Percentiles rank a stretch among this genome's conserved stretches.
phyloP scores from a whole-genome alignment of 2,113 vertebrate species.

The Prolemur simus region DNA sequence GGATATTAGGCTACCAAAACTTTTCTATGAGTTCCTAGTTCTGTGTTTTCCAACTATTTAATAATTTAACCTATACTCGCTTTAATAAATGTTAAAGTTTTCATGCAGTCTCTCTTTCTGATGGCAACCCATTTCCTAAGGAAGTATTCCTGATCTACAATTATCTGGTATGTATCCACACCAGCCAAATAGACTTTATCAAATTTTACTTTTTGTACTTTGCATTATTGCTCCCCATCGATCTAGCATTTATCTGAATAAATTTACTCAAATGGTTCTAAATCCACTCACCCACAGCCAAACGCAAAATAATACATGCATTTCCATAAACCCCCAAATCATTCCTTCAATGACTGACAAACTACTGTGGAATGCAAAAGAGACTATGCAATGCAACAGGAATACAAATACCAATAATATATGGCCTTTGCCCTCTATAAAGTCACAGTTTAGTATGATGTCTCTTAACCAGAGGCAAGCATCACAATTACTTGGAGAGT shows the following conservation, averaged over 20 bases:
- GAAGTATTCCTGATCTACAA: neutral
- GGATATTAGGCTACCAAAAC: neutral
- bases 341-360: slow-evolving; percentile 34
- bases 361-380: neutral
- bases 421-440: neutral
- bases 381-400: neutral
- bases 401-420: neutral
- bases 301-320: neutral
- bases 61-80: neutral
- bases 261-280: slow-evolving; percentile 15
- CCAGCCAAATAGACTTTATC: slow-evolving; percentile 1
- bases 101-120: neutral
- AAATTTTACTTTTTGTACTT: slow-evolving; percentile 32
- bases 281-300: neutral
- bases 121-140: slow-evolving; percentile 3
- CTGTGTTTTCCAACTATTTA: slow-evolving; percentile 9
- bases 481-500: neutral
- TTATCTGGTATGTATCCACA: neutral
- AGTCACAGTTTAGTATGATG: neutral
- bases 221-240: neutral
- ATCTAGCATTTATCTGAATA: slow-evolving; percentile 38
- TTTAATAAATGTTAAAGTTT: slow-evolving; percentile 12
- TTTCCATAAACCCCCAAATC: neutral
- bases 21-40: neutral
- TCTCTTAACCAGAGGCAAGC: neutral